Base-by-base conservation (phyloP, 2,113 vertebrate genomes). In the Pomatorhinus ruficollis region DNA sequence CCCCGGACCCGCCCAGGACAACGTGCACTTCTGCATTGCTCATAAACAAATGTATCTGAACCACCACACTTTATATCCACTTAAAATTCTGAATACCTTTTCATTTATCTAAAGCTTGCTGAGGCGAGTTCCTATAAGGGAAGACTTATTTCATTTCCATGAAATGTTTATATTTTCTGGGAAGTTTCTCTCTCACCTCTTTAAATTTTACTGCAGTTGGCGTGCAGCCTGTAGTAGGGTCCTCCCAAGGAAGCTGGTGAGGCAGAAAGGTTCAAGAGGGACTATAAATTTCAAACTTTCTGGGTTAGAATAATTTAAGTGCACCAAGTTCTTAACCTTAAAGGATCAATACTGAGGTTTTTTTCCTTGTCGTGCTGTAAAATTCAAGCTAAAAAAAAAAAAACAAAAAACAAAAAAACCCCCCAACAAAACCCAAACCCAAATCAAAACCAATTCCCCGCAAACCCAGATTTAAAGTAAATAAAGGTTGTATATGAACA, bases 131-230 rank as follows among this genome's bases (percentile, higher is more conserved):
- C 97, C 95, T 97, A 95, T 96, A 96, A 96, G 98, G 96, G 97
- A 98, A 98, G 97, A 98, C 97, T 98, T 98, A 98, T 98, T 98
- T 98, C 98, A 98, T 98, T 98, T 98, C 98, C 97, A 98, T 97
- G 97, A 97, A 97, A 97, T 97, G 98, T 98, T 97, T 98, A 98
- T 98, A 98, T 98, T 98, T 98, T 98, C 99, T 99, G 99, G 98
- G 98, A 97, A 99, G 98, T 99, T 99, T 99, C 99, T 98, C 98
- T 98, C 98, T 98, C 99, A 99, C 99, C 99, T 99, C 99, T 98
- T 99, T 99, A 99, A 99, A 99, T 99, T 99, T 99, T 99, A 99
- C 98, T 97, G 98, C 98, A 97, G 97, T 99, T 99, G 99, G 99
- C 98, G 91, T 97, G 96, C 95, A 98, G 99, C 98, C 98, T 97